Evolutionary conservation across 2,113 vertebrate species (phyloP).

Genomic region (Hyperopisus bebe): DNA sequence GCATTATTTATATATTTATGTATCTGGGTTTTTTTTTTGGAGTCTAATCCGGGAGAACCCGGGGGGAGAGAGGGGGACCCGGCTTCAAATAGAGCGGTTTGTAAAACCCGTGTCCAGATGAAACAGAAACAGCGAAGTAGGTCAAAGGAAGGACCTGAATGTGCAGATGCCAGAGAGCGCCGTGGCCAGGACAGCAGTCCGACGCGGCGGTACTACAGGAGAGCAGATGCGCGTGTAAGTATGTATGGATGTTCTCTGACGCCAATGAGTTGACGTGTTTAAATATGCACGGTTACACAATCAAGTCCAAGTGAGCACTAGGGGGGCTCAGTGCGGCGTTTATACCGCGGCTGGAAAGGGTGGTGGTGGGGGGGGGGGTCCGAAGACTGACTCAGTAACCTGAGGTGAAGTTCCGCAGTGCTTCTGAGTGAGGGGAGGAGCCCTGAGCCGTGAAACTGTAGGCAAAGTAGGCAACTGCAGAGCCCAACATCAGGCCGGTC

Average conservation of each 20-base stretch:
- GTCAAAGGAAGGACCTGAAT: background rate
- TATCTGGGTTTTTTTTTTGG: background rate
- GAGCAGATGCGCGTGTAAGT: background rate
- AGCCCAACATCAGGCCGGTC: slow-evolving; percentile 88
- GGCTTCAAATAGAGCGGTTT: slow-evolving; percentile 2
- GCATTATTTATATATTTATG: background rate
- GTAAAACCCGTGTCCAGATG: slow-evolving; percentile 1
- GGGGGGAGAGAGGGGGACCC: background rate
- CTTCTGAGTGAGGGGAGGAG: slow-evolving; percentile 48
- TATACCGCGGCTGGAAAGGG: background rate
- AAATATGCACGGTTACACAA: background rate
- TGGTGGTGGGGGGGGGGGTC: background rate
- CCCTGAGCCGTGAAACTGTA: slow-evolving; percentile 78
- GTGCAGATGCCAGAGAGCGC: background rate
- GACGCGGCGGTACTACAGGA: background rate
- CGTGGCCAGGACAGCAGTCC: background rate
- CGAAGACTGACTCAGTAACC: slow-evolving; percentile 57
- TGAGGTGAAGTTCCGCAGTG: slow-evolving; percentile 50
- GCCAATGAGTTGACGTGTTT: background rate
- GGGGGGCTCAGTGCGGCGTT: background rate
- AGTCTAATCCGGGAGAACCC: background rate
- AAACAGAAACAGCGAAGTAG: background rate
- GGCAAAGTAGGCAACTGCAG: slow-evolving; percentile 82
- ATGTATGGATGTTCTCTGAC: background rate
- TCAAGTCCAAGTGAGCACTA: background rate